phyloP scores from a whole-genome alignment of 1,140 invertebrate species.

The Amphibalanus amphitrite region DNA sequence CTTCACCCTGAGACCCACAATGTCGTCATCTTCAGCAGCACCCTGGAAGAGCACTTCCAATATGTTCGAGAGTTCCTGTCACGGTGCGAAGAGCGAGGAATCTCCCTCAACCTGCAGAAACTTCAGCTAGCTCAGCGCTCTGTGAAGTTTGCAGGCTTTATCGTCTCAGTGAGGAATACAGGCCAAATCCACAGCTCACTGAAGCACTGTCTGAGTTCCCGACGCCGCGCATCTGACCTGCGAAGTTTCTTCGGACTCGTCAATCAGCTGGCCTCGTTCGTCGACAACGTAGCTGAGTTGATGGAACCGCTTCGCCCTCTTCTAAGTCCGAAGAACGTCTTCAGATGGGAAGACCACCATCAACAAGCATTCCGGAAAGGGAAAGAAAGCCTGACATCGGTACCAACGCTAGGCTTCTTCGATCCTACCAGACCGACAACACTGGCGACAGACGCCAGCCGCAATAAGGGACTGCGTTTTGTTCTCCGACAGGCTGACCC shows the following conservation, averaged over 20 bases:
- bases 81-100: no score
- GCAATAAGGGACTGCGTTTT: neutral
- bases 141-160: neutral
- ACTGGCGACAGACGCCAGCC: neutral
- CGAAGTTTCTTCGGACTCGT: slow-evolving; percentile 10
- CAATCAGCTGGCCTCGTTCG: slow-evolving; percentile 9
- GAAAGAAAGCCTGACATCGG: slow-evolving; percentile 3
- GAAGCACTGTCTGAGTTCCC: neutral
- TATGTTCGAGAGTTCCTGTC: neutral
- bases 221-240: slow-evolving; percentile 6
- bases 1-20: no score
- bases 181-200: neutral
- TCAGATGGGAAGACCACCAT: slow-evolving; percentile 5
- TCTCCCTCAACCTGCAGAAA: no score
- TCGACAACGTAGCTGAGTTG: neutral
- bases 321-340: neutral
- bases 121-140: neutral
- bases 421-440: neutral
- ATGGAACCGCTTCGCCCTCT: slow-evolving; percentile 2
- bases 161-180: neutral
- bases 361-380: neutral
- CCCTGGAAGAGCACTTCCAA: neutral
- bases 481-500: neutral
- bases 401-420: slow-evolving; percentile 2
- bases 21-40: no score